These are phyloP conservation scores for Polypterus senegalus DNA, from an alignment of 2,113 vertebrate species.

Conservation along the genomic window DNA sequence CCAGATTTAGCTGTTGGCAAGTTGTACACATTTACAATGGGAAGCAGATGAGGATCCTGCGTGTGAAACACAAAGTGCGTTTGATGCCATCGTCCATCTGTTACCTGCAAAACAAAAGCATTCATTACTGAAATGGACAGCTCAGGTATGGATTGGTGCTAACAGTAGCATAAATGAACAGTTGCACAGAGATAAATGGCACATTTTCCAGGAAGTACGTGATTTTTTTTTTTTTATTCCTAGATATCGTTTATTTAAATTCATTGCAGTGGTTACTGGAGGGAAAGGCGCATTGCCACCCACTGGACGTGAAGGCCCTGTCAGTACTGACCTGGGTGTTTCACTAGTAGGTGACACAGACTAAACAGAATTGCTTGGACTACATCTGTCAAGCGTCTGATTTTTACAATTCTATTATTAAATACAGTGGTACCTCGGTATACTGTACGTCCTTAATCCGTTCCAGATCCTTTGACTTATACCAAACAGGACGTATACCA, in stretches of 20 bases:
- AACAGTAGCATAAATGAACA: background rate
- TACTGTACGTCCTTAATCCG: too few species aligned
- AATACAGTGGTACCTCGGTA: background rate
- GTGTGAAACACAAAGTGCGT: constrained; percentile 77
- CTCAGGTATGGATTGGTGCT: background rate
- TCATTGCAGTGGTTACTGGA: too few species aligned
- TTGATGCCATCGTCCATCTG: constrained; percentile 81
- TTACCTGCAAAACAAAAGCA: constrained; percentile 49
- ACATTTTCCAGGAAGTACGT: background rate
- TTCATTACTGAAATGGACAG: background rate
- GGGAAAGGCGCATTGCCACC: too few species aligned
- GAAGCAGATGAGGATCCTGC: constrained; percentile 74
- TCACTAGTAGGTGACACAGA: too few species aligned
- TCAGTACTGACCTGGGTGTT: too few species aligned
- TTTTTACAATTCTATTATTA: background rate
- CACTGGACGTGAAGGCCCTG: too few species aligned
- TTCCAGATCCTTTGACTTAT: too few species aligned
- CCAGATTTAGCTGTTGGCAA: constrained; percentile 56
- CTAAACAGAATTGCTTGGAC: too few species aligned
- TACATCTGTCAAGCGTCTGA: too few species aligned
- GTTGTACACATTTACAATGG: constrained; percentile 69
- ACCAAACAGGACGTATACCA: too few species aligned
- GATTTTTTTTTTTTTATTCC: background rate
- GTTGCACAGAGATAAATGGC: background rate
- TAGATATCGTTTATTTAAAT: too few species aligned